These are phyloP conservation scores for Channa argus DNA, from an alignment of 2,113 vertebrate genomes.

Conservation along the genomic window DNA sequence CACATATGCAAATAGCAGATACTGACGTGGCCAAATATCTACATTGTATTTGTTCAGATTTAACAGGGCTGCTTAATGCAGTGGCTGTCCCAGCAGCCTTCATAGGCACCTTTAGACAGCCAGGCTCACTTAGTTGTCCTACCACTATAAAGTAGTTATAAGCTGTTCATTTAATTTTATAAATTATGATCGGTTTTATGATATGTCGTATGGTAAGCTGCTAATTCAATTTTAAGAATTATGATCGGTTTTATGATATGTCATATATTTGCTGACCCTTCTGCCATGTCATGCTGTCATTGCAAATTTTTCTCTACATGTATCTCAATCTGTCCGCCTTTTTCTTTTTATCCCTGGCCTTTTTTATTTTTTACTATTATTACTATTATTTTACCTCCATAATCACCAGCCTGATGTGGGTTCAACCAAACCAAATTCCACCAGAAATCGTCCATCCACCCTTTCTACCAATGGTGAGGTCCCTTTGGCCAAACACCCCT, in stretches of 20 bases:
- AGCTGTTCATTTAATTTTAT: slow-evolving; percentile 12
- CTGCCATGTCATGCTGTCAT: slow-evolving; percentile 66
- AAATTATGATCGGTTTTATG: slow-evolving; percentile 44
- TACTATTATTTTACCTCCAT: slow-evolving; percentile 50
- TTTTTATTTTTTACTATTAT: slow-evolving; percentile 47
- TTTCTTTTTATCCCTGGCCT: slow-evolving; percentile 54
- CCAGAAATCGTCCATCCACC: slow-evolving; percentile 85
- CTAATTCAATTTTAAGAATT: slow-evolving; percentile 21
- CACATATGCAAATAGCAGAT: too few relatives aligned
- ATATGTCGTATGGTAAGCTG: slow-evolving; percentile 58
- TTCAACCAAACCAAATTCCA: slow-evolving; percentile 82
- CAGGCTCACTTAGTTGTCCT: too few relatives aligned
- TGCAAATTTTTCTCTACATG: slow-evolving; percentile 49
- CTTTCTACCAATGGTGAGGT: slow-evolving; percentile 78
- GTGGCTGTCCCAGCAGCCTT: too few relatives aligned
- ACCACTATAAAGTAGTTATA: too few relatives aligned
- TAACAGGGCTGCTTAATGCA: too few relatives aligned
- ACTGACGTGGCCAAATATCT: too few relatives aligned
- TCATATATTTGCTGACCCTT: slow-evolving; percentile 74
- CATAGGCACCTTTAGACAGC: too few relatives aligned
- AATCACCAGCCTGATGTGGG: slow-evolving; percentile 84
- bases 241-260: slow-evolving; percentile 49
- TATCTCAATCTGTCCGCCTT: slow-evolving; percentile 2
- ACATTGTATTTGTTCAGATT: too few relatives aligned
- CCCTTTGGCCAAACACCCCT: slow-evolving; percentile 84